Evolutionary conservation across 2,888 invertebrate genomes (phyloP), one percentile per base, ranked within the genome.

Genomic region (Eudemis profundana): DNA sequence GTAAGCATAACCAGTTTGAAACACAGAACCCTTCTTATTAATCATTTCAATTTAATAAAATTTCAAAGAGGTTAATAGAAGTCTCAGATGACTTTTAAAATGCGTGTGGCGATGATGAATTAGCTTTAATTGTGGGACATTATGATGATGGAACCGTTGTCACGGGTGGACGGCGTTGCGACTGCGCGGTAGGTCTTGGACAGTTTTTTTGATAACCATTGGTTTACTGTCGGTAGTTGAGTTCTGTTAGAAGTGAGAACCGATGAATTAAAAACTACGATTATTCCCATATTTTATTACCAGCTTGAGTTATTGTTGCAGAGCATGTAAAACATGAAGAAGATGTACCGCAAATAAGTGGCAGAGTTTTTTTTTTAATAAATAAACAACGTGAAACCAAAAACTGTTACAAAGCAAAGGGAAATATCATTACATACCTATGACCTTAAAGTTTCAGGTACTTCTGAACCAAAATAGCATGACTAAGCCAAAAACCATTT

Each of bases 71-170:
- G 68, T 63, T 61, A 50, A 66, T 63, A 66, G 59, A 33, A 56
- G 59, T 5, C 46, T 54, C 53, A 51, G 71, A 77, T 77, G 78
- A 77, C 74, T 79, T 74, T 75, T 65, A 68, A 70, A 77, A 78
- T 77, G 76, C 71, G 73, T 75, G 72, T 76, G 74, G 72, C 78
- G 79, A 76, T 76, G 81, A 84, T 78, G 70, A 74, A 84, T 83
- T 80, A 72, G 69, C 66, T 74, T 77, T 77, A 80, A 82, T 82
- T 82, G 76, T 72, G 29, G 51, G 12, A 59, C 46, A 53, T 60
- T 53, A 65, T 60, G 40, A 62, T 40, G 62, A 47, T 65, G 40
- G 21, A 60, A 46, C 33, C 38, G 57, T 51, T 53, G 59, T 65
- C 65, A 60, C 53, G 60, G 53, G 12, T 29, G 59, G 50, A 44